Evolutionary conservation across 2,888 invertebrate species (phyloP).

Genomic region (Carpatolechia fugitivella): DNA sequence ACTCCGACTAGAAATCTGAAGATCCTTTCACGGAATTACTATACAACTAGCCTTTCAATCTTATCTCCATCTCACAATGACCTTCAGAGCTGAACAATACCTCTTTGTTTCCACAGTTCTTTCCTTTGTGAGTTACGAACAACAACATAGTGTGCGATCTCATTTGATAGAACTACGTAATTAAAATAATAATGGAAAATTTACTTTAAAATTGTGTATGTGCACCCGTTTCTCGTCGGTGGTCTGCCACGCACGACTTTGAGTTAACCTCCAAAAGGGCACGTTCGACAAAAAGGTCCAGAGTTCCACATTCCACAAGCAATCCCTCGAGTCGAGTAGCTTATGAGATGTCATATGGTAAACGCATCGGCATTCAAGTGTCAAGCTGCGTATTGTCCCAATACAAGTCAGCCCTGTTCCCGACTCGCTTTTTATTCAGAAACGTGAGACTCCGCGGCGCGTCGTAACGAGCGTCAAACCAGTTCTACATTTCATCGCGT

Average conservation of each 20-base stretch:
- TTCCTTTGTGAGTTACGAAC: slow-evolving; percentile 15
- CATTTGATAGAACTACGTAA: slow-evolving; percentile 9
- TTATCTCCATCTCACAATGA: slow-evolving; percentile 20
- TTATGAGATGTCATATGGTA: slow-evolving; percentile 43
- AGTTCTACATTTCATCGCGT: slow-evolving; percentile 64
- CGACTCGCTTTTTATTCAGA: slow-evolving; percentile 61
- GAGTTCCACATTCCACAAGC: slow-evolving; percentile 17
- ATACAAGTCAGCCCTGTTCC: slow-evolving; percentile 58
- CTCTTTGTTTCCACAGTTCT: slow-evolving; percentile 20
- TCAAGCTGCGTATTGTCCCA: slow-evolving; percentile 66
- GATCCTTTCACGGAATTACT: slow-evolving; percentile 16
- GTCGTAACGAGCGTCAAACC: slow-evolving; percentile 70
- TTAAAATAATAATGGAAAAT: slow-evolving; percentile 5
- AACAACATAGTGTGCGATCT: slow-evolving; percentile 13
- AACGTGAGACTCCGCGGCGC: slow-evolving; percentile 71
- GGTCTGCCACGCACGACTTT: slow-evolving; percentile 9
- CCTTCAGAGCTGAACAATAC: slow-evolving; percentile 22
- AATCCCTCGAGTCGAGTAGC: slow-evolving; percentile 17
- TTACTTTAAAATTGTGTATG: neutral
- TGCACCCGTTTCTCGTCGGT: neutral
- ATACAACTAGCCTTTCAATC: slow-evolving; percentile 3
- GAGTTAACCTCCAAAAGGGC: neutral
- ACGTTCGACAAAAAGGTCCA: slow-evolving; percentile 14
- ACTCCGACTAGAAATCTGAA: neutral
- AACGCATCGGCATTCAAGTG: slow-evolving; percentile 69